Percentiles rank a stretch among this genome's conserved stretches.
These are phyloP conservation scores for Drosophila mimica DNA, from an alignment of 2,888 invertebrate genomes.

Conservation along the genomic window DNA sequence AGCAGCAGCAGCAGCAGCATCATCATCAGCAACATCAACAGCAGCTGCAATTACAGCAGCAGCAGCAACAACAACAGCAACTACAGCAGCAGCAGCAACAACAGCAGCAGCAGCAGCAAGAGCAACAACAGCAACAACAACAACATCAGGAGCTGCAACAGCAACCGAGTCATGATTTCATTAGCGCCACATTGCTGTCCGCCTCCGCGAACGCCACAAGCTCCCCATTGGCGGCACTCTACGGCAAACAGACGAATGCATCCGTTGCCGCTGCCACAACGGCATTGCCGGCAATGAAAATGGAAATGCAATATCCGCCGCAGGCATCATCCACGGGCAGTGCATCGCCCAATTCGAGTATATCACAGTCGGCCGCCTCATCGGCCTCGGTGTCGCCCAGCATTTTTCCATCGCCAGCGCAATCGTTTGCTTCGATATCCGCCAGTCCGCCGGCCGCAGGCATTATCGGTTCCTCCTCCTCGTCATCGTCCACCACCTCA, in stretches of 20 bases:
- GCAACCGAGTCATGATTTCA: slow-evolving; percentile 64
- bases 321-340: slow-evolving; percentile 85
- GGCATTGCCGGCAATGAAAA: slow-evolving; percentile 68
- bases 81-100: slow-evolving; percentile 28
- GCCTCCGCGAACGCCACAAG: slow-evolving; percentile 46
- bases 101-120: slow-evolving; percentile 39
- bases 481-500: slow-evolving; percentile 20
- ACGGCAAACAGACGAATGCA: slow-evolving; percentile 47
- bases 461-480: slow-evolving; percentile 39
- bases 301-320: slow-evolving; percentile 84
- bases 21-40: slow-evolving; percentile 49
- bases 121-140: slow-evolving; percentile 39
- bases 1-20: slow-evolving; percentile 35
- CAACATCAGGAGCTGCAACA: slow-evolving; percentile 37
- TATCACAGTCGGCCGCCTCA: slow-evolving; percentile 81
- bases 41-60: slow-evolving; percentile 38
- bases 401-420: slow-evolving; percentile 83
- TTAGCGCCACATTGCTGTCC: slow-evolving; percentile 61
- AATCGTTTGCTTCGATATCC: slow-evolving; percentile 82
- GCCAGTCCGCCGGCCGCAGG: slow-evolving; percentile 75
- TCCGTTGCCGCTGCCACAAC: slow-evolving; percentile 36
- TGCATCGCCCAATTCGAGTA: slow-evolving; percentile 82
- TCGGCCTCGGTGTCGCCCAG: slow-evolving; percentile 84
- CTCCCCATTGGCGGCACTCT: slow-evolving; percentile 40
- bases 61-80: slow-evolving; percentile 32